Evolutionary conservation across 2,113 vertebrate genomes (phyloP), one percentile per base, ranked within the genome.

Genomic region (Hippocampus zosterae): DNA sequence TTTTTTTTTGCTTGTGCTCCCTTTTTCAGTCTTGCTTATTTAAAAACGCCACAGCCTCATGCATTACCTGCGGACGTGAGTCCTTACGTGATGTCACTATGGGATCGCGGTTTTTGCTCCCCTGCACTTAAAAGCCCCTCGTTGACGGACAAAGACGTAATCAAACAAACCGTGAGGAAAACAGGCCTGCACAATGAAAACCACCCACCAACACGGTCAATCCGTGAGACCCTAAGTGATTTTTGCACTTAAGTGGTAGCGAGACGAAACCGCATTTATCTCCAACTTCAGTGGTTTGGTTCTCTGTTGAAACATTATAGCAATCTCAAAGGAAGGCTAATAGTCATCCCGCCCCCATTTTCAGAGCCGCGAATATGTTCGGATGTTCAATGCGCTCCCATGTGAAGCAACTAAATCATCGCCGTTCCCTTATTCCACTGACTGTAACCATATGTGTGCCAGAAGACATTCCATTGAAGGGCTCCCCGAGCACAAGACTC

Each of bases 101-200:
- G 85, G 82, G 78, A 80, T 74, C 18, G 23, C 29, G 66, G 84
- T 85, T 84, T 84, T 84, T 84, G 81, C 80, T 79, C 83, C 66
- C 65, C 72, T 86, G 84, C 87, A 88, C 89, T 90, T 90, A 90
- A 92, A 90, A 87, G 86, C 85, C 80, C 88, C 80, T 79, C 29
- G 90, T 90, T 89, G 90, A 90, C 67, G 62, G 91, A 92, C 85
- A 76, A 83, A 85, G 88, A 83, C 84, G 73, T 88, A 88, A 89
- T 88, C 88, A 89, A 88, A 90, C 68, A 46, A 69, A 67, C 75
- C 44, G 1, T 21, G 67, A 85, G 72, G 66, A 84, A 80, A 85
- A 68, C 62, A 68, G 11, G 66, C 33, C 72, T 21, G 42, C 77
- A 62, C 66, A 67, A 52, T 74, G 70, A 64, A 74, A 79, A 83